Base-by-base conservation (phyloP, 2,888 invertebrate genomes). In the Drosophila silvestris region DNA sequence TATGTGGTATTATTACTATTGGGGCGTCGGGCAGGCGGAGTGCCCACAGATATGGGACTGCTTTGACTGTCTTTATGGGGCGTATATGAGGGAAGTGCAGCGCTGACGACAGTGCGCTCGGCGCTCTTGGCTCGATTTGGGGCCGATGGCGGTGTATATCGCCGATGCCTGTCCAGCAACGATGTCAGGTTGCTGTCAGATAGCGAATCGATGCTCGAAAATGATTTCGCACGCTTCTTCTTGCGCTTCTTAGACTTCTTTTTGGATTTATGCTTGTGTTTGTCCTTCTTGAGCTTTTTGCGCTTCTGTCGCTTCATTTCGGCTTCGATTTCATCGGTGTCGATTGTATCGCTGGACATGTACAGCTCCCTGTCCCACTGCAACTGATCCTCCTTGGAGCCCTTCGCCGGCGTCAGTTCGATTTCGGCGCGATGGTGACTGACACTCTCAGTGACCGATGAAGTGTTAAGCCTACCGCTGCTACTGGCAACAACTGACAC, bases 251-350 rank as follows among this genome's bases (percentile, higher is more conserved):
- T 96, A 52, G 95, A 94, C 79, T 96, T 96, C 92, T 96, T 97
- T 93, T 96, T 96, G 92, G 96, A 96, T 91, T 96, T 96, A 53
- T 96, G 96, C 89, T 96, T 96, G 54, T 96, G 96, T 86, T 96
- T 96, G 92, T 96, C 93, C 72, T 93, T 91, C 81, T 93, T 93
- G 66, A 91, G 90, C 56, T 88, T 92, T 58, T 92, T 93, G 62
- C 95, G 95, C 87, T 95, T 95, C 41, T 92, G 92, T 81, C 95
- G 95, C 78, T 95, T 94, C 65, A 94, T 91, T 81, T 94, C 94
- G 47, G 95, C 94, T 69, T 95, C 94, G 77, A 95, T 94, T 64
- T 95, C 95, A 71, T 92, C 81, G 0, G 93, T 94, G 28, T 92
- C 93, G 39, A 91, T 92, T 37, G 91, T 80, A 57, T 85, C 91